phyloP scores from a whole-genome alignment of 2,888 invertebrate species.

The Xestoiulus laeticollis region DNA sequence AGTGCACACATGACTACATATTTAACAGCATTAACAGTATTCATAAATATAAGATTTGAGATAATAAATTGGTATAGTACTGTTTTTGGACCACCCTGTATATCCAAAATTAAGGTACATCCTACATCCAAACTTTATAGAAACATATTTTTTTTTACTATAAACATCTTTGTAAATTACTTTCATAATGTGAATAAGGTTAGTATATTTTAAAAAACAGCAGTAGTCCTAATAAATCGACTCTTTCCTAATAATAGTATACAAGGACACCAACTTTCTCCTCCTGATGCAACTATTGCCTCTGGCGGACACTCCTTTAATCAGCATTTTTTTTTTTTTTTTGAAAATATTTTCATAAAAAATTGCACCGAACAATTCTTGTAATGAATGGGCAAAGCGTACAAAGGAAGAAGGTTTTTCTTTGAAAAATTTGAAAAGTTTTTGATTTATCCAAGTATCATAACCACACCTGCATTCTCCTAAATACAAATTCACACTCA shows the following conservation, averaged over 20 bases:
- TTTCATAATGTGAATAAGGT: too few relatives aligned
- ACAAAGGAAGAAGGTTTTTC: constrained; percentile 19
- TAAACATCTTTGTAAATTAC: too few relatives aligned
- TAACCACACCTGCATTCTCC: background rate
- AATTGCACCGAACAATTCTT: background rate
- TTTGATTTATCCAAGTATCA: background rate
- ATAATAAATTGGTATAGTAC: too few relatives aligned
- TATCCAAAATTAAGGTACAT: too few relatives aligned
- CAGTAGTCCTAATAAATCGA: constrained; percentile 18
- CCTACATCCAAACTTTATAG: too few relatives aligned
- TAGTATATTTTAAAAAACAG: too few relatives aligned
- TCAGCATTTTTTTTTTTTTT: background rate
- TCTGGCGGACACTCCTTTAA: constrained; percentile 27
- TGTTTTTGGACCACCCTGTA: too few relatives aligned
- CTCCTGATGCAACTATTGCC: background rate
- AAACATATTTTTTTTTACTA: too few relatives aligned
- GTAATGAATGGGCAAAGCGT: constrained; percentile 19
- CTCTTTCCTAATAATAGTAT: background rate
- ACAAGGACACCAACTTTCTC: background rate
- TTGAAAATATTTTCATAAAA: too few relatives aligned
- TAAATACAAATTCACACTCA: background rate
- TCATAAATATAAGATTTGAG: too few relatives aligned
- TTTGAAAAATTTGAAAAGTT: constrained; percentile 29
- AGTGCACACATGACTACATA: too few relatives aligned
- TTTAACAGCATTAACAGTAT: too few relatives aligned